These are phyloP conservation scores for Propsilocerus akamusi DNA, from an alignment of 1,140 invertebrate species.

Conservation along the genomic window DNA sequence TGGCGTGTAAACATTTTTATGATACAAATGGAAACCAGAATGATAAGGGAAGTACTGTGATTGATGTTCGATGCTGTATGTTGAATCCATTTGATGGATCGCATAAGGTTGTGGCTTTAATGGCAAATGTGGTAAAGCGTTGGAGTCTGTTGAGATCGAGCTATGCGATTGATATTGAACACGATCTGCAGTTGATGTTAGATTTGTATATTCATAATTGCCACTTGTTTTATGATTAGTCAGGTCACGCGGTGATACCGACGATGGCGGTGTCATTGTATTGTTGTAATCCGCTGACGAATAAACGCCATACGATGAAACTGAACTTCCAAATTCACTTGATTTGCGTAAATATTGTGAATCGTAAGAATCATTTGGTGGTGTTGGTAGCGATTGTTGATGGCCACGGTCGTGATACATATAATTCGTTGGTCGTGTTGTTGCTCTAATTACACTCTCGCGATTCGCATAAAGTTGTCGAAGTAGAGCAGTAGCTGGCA, in stretches of 20 bases:
- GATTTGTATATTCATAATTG: constrained; percentile 21
- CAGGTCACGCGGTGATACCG: constrained; percentile 71
- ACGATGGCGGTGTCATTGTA: constrained; percentile 88
- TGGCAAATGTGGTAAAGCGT: constrained; percentile 52
- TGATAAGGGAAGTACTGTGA: constrained; percentile 67
- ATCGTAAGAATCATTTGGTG: constrained; percentile 61
- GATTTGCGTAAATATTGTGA: constrained; percentile 45
- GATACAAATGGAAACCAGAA: constrained; percentile 75
- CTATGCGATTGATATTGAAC: constrained; percentile 30
- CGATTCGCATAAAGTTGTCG: constrained; percentile 81
- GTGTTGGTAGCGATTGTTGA: constrained; percentile 64
- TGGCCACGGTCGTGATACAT: constrained; percentile 27
- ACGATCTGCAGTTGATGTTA: constrained; percentile 20
- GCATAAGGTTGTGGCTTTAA: constrained; percentile 81
- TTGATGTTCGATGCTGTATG: constrained; percentile 41
- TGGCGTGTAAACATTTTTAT: constrained; percentile 26
- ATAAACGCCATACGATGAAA: constrained; percentile 43
- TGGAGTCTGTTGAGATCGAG: constrained; percentile 33
- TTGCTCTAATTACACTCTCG: constrained; percentile 80
- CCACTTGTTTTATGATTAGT: constrained; percentile 34
- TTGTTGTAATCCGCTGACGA: constrained; percentile 61
- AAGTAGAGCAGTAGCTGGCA: constrained; percentile 67
- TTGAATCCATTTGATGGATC: constrained; percentile 34
- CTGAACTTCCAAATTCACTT: constrained; percentile 34
- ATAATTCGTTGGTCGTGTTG: constrained; percentile 22